Percentiles rank a stretch among this genome's conserved stretches.
These are phyloP conservation scores for Porites divaricata DNA, from an alignment of 92 coral and sea anemone genomes.

Conservation along the genomic window DNA sequence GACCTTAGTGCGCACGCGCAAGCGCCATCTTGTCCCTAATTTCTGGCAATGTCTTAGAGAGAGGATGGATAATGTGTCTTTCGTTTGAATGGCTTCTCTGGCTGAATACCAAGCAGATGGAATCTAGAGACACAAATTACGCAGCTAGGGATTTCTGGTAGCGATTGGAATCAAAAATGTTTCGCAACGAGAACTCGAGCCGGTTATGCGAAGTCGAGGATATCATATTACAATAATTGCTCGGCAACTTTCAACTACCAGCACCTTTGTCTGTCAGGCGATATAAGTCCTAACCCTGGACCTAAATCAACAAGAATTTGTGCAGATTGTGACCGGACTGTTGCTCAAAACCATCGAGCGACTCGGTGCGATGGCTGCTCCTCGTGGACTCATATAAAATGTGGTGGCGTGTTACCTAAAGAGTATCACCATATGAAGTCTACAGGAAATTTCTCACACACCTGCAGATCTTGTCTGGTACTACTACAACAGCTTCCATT, in stretches of 20 bases:
- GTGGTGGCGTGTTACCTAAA: conserved; percentile 39
- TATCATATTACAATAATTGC: conserved; percentile 37
- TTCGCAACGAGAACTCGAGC: conserved; percentile 30
- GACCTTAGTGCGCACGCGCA: too few relatives aligned
- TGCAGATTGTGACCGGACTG: conserved; percentile 36
- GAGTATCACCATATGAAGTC: conserved; percentile 35
- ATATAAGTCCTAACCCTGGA: conserved; percentile 44
- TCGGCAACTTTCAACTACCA: conserved; percentile 41
- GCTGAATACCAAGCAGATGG: conserved; percentile 25
- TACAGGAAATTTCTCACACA: conserved; percentile 34
- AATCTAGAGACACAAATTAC: conserved; percentile 26
- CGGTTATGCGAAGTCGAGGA: conserved; percentile 46
- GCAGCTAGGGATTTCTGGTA: conserved; percentile 20
- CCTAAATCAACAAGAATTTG: conserved; percentile 42
- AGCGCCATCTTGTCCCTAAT: too few relatives aligned
- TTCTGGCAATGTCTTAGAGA: too few relatives aligned
- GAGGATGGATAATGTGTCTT: too few relatives aligned
- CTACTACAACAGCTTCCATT: conserved; percentile 43
- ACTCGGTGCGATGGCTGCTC: conserved; percentile 36
- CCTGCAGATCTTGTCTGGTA: conserved; percentile 43
- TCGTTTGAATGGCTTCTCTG: too few relatives aligned
- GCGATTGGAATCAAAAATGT: conserved; percentile 18
- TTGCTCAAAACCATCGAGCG: conserved; percentile 42
- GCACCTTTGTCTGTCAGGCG: conserved; percentile 45
- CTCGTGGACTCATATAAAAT: conserved; percentile 33